These are phyloP conservation scores for Meteorus cinctellus DNA, from an alignment of 2,888 invertebrate species.

Conservation along the genomic window DNA sequence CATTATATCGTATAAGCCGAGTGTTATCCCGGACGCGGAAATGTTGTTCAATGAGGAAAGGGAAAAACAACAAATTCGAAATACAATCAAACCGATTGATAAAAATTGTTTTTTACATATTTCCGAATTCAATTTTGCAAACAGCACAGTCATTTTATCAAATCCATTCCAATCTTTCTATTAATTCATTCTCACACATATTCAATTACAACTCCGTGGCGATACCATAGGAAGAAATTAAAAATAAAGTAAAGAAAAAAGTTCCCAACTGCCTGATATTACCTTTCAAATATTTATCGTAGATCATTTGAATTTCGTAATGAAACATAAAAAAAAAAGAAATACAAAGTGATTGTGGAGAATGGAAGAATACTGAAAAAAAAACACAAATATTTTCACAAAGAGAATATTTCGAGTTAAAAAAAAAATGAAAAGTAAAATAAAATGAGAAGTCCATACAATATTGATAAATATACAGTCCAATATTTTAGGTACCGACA, in stretches of 20 bases:
- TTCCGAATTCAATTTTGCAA: not conserved
- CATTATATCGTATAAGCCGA: conserved; percentile 50
- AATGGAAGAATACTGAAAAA: not conserved
- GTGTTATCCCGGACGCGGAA: conserved; percentile 23
- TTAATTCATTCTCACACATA: too few species aligned
- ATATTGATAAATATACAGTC: not conserved
- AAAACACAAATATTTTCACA: not conserved
- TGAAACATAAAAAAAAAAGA: not conserved
- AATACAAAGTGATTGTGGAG: not conserved
- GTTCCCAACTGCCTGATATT: not conserved
- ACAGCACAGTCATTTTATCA: not conserved
- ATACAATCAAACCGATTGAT: conserved; percentile 9
- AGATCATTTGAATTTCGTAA: not conserved
- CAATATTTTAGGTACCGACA: not conserved
- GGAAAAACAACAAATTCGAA: conserved; percentile 5
- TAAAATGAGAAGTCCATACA: not conserved
- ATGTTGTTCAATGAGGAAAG: conserved; percentile 29
- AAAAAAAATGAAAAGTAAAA: not conserved
- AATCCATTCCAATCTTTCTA: too few species aligned
- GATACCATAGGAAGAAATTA: too few species aligned
- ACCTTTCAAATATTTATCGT: not conserved
- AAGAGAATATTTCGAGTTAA: not conserved
- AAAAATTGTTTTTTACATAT: not conserved
- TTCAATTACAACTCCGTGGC: too few species aligned
- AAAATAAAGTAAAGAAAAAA: not conserved